Conservation (phyloP, 2,888 invertebrate genomes). For the Dicranocentrus wangi region DNA sequence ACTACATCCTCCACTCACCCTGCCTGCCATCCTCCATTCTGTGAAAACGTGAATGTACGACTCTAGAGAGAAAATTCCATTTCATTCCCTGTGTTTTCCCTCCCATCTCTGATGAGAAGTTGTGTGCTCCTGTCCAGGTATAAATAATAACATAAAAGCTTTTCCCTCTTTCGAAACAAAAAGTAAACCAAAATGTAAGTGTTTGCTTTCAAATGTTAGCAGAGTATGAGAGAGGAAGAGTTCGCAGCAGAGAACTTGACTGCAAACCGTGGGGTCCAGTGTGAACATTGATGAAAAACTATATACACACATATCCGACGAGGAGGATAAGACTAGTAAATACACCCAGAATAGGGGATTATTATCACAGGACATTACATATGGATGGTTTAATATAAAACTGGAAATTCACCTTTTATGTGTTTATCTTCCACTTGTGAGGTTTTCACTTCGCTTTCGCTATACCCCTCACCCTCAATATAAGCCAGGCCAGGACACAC, state of each 20-base stretch:
- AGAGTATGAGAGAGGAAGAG: background rate
- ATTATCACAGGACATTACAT: slow-evolving; percentile 34
- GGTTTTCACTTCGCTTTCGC: background rate
- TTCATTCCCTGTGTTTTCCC: slow-evolving; percentile 36
- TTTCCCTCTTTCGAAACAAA: slow-evolving; percentile 47
- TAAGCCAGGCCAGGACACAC: too few species aligned
- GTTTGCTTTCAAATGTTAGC: slow-evolving; percentile 6
- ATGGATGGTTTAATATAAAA: too few species aligned
- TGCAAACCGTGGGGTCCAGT: background rate
- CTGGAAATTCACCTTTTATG: slow-evolving; percentile 24
- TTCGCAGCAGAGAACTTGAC: background rate
- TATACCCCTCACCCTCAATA: background rate
- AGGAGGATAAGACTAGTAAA: slow-evolving; percentile 1
- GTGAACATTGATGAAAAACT: background rate
- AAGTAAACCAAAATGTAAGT: slow-evolving; percentile 29
- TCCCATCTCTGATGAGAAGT: slow-evolving; percentile 56
- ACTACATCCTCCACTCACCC: background rate
- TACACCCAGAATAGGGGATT: background rate
- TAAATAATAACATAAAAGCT: slow-evolving; percentile 64
- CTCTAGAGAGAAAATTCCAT: slow-evolving; percentile 54
- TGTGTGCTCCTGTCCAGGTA: slow-evolving; percentile 61
- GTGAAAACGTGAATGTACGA: slow-evolving; percentile 32
- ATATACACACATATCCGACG: background rate
- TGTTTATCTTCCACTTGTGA: slow-evolving; percentile 36
- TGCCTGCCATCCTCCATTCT: slow-evolving; percentile 33